Evolutionary conservation across 1,140 invertebrate species (phyloP).

Genomic region (Drosophila sproati): DNA sequence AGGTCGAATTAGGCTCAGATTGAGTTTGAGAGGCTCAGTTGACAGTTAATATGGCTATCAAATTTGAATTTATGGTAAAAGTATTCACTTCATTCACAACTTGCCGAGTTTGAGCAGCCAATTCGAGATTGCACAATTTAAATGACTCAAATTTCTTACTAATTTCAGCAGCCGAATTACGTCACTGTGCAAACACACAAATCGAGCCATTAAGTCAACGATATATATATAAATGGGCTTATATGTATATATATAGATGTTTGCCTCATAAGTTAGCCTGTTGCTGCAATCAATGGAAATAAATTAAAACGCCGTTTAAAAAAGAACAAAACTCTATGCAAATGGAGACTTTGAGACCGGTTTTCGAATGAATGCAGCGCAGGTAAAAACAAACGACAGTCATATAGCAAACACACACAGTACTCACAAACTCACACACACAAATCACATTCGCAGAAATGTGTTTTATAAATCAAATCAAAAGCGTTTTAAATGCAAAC

Average conservation of each 20-base stretch:
- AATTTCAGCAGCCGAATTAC: slow-evolving; percentile 58
- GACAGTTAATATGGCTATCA: too few relatives aligned
- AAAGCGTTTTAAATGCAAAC: slow-evolving; percentile 39
- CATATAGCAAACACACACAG: slow-evolving; percentile 30
- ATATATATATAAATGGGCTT: background rate
- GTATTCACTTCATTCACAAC: background rate
- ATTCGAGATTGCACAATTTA: slow-evolving; percentile 40
- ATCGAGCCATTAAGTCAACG: slow-evolving; percentile 37
- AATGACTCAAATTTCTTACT: slow-evolving; percentile 40
- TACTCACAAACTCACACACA: background rate
- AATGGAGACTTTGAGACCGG: slow-evolving; percentile 41
- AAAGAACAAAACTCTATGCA: slow-evolving; percentile 79
- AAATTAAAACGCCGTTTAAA: slow-evolving; percentile 73
- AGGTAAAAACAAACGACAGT: slow-evolving; percentile 56
- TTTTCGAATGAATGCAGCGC: slow-evolving; percentile 27
- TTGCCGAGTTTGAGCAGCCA: background rate
- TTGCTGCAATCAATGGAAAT: slow-evolving; percentile 79
- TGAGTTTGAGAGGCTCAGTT: too few relatives aligned
- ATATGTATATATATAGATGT: slow-evolving; percentile 1
- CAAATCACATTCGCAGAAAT: slow-evolving; percentile 1
- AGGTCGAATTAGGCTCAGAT: too few relatives aligned
- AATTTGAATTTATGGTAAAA: too few relatives aligned
- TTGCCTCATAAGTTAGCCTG: slow-evolving; percentile 28
- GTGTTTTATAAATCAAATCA: slow-evolving; percentile 33
- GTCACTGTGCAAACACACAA: slow-evolving; percentile 35